Evolutionary conservation across 2,888 invertebrate genomes (phyloP).

Genomic region (Nemoura dubitans): DNA sequence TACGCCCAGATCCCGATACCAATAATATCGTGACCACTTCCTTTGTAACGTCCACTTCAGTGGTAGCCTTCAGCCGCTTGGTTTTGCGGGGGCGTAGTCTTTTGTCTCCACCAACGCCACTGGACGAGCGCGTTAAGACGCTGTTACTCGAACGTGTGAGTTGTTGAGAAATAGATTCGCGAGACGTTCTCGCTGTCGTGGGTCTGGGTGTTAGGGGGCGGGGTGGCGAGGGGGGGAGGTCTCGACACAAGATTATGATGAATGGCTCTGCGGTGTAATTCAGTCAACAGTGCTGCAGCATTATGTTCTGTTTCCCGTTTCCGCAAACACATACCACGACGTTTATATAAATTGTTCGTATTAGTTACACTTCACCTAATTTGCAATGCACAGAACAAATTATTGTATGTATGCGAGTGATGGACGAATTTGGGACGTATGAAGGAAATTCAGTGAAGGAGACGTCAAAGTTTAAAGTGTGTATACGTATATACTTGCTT

Average conservation of each 20-base stretch:
- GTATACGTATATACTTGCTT: too few species aligned
- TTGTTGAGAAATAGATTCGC: background rate
- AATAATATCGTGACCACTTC: too few species aligned
- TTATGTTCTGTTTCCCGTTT: background rate
- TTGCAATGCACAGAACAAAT: background rate
- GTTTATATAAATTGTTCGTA: constrained; percentile 5
- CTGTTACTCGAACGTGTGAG: background rate
- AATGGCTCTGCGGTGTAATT: background rate
- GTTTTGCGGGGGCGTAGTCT: background rate
- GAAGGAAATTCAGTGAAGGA: background rate
- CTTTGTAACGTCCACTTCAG: too few species aligned
- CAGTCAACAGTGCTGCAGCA: background rate
- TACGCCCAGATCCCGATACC: too few species aligned
- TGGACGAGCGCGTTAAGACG: background rate
- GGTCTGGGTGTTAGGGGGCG: too few species aligned
- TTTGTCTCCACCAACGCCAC: too few species aligned
- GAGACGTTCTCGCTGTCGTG: background rate
- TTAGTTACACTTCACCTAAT: background rate
- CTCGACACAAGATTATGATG: background rate
- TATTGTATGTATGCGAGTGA: background rate
- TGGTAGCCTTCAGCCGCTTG: too few species aligned
- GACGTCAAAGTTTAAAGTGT: too few species aligned
- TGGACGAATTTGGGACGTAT: background rate
- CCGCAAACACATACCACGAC: background rate
- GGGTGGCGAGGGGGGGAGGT: background rate